Percentiles rank a stretch among this genome's conserved stretches.
These are phyloP conservation scores for Atta cephalotes DNA, from an alignment of 1,140 invertebrate species.

Conservation along the genomic window DNA sequence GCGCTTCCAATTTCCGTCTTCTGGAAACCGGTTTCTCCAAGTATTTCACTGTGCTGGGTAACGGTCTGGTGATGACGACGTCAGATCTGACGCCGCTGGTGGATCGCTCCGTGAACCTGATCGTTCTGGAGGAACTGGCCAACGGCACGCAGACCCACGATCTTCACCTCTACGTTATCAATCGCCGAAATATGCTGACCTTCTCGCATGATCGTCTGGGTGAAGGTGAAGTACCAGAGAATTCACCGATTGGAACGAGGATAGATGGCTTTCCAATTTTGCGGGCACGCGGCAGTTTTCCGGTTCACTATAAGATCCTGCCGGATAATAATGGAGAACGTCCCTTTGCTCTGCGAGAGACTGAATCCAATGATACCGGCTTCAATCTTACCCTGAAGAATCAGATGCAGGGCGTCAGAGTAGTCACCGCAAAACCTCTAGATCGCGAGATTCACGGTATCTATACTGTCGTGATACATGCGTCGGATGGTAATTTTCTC, in stretches of 20 bases:
- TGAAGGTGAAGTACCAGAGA: conserved; percentile 91
- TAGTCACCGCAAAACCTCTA: conserved; percentile 91
- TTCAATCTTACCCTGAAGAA: conserved; percentile 88
- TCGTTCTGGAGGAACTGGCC: conserved; percentile 92
- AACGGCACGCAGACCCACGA: conserved; percentile 93
- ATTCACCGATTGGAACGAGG: conserved; percentile 89
- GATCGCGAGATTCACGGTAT: conserved; percentile 90
- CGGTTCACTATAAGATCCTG: conserved; percentile 92
- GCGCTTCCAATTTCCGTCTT: conserved; percentile 88
- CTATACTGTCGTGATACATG: conserved; percentile 92
- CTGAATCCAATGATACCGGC: conserved; percentile 85
- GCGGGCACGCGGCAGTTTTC: conserved; percentile 86
- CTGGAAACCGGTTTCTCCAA: conserved; percentile 92
- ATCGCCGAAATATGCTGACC: conserved; percentile 92
- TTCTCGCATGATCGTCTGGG: conserved; percentile 90
- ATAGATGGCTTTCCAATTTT: conserved; percentile 90
- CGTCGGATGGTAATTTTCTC: conserved; percentile 90
- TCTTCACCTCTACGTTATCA: conserved; percentile 93
- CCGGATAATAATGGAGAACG: conserved; percentile 89
- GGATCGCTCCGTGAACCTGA: conserved; percentile 92
- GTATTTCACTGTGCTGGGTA: conserved; percentile 94
- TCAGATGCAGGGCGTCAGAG: conserved; percentile 88
- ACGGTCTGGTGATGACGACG: conserved; percentile 96
- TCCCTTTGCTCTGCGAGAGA: conserved; percentile 90
- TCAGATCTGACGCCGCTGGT: conserved; percentile 93